Evolutionary conservation across 1,140 invertebrate genomes (phyloP).

Genomic region (Conopomorpha cramerella): DNA sequence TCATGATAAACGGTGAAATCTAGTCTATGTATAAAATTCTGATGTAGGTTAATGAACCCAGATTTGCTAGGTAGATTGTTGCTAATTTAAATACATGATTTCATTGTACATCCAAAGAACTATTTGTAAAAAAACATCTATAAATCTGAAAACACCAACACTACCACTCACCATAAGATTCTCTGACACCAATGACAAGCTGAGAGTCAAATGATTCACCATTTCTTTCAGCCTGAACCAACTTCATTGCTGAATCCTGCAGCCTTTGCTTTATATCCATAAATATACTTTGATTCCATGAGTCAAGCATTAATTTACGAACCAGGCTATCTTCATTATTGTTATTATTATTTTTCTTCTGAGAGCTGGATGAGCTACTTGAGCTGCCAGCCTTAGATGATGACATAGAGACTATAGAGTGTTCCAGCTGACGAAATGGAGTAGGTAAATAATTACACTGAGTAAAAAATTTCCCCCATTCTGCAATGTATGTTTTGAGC

Average conservation of each 20-base stretch:
- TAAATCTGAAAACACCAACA: too few species aligned
- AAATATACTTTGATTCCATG: constrained; percentile 98
- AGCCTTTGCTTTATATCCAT: constrained; percentile 91
- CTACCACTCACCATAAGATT: constrained; percentile 88
- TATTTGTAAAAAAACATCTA: too few species aligned
- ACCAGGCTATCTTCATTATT: constrained; percentile 91
- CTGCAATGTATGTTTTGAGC: constrained; percentile 92
- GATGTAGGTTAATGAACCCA: too few species aligned
- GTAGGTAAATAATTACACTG: constrained; percentile 96
- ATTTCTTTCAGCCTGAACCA: constrained; percentile 94
- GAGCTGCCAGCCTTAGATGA: constrained; percentile 35
- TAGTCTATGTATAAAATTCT: too few species aligned
- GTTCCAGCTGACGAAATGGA: constrained; percentile 92
- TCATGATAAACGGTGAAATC: too few species aligned
- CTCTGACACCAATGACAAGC: constrained; percentile 93
- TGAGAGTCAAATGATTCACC: constrained; percentile 97
- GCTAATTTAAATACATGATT: too few species aligned
- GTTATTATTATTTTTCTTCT: constrained; percentile 72
- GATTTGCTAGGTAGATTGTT: too few species aligned
- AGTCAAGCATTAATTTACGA: constrained; percentile 94
- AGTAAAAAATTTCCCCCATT: constrained; percentile 97
- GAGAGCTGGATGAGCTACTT: constrained; percentile 52
- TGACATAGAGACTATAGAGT: constrained; percentile 66
- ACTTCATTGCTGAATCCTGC: constrained; percentile 96
- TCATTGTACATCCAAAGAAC: too few species aligned